Base-by-base conservation (phyloP, 2,797 vertebrate species). In the Trichosurus vulpecula region DNA sequence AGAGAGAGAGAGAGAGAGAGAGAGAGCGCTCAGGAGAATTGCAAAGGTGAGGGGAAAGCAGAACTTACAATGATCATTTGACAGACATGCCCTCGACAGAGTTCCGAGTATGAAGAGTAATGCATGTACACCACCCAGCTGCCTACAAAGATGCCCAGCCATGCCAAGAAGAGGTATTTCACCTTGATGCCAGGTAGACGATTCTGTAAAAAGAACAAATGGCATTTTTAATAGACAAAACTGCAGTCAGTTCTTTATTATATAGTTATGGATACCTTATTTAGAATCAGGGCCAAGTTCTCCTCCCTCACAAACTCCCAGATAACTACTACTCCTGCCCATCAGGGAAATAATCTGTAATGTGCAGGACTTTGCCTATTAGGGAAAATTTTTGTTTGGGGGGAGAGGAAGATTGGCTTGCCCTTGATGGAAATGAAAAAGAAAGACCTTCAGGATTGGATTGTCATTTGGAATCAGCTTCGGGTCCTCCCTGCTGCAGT, bases 111-210 rank as follows among this genome's bases (percentile, higher is more conserved):
- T 41, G 99, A 99, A 0, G 99, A 99, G 94, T 99, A 99, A 97
- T 99, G 99, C 98, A 99, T 99, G 98, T 99, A 99, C 54, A 99
- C 97, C 96, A 99, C 98, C 99, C 99, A 99, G 99, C 99, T 99
- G 98, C 99, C 98, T 96, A 99, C 99, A 56, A 99, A 99, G 98
- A 99, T 97, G 94, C 99, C 99, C 98, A 99, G 99, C 99, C 99
- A 99, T 54, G 99, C 98, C 98, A 99, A 98, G 97, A 99, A 99
- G 94, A 99, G 99, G 94, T 99, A 99, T 97, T 99, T 99, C 98
- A 99, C 99, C 98, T 99, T 99, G 95, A 99, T 99, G 91, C 99
- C 99, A 0, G 99, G 99, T 89, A 99, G 98, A 93, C 99, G 99
- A 95, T 98, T 99, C 99, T 99, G 98, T 1, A 14, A 87, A 47